Conservation (phyloP, 2,888 invertebrate genomes). For the Operophtera brumata region DNA sequence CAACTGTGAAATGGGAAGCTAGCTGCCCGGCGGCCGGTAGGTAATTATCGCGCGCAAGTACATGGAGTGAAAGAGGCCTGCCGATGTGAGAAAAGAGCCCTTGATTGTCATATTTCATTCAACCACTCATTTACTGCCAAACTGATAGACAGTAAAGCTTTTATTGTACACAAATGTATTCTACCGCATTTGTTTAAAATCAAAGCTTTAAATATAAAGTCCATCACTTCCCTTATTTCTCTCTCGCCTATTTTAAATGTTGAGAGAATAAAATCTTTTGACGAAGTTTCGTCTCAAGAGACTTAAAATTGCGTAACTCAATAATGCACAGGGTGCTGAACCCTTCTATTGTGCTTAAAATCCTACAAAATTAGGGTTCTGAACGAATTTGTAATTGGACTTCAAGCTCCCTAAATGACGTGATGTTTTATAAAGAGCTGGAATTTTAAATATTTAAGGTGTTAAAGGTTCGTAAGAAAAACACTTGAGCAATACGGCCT, state of each 20-base stretch:
- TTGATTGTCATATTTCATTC: no score
- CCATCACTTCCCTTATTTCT: constrained; percentile 3
- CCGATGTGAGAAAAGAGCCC: no score
- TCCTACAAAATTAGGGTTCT: constrained; percentile 17
- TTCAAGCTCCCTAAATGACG: constrained; percentile 12
- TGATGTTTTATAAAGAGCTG: constrained; percentile 5
- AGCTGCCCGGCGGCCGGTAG: no score
- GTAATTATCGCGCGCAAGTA: no score
- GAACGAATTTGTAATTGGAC: constrained; percentile 20
- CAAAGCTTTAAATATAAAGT: constrained; percentile 20
- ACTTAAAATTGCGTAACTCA: constrained; percentile 21
- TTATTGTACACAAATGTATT: no score
- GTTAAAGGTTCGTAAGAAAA: not conserved
- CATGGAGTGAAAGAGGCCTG: no score
- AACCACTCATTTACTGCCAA: no score
- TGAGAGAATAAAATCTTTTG: constrained; percentile 16
- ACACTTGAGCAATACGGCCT: no score
- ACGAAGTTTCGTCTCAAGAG: constrained; percentile 12
- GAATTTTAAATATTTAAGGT: not conserved
- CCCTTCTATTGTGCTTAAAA: constrained; percentile 24
- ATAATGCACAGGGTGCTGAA: constrained; percentile 15
- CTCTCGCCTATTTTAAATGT: constrained; percentile 9
- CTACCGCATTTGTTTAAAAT: constrained; percentile 1
- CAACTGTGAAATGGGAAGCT: no score
- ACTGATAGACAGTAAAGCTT: no score